phyloP scores from a whole-genome alignment of 2,888 invertebrate genomes.

The Cephus spinipes region DNA sequence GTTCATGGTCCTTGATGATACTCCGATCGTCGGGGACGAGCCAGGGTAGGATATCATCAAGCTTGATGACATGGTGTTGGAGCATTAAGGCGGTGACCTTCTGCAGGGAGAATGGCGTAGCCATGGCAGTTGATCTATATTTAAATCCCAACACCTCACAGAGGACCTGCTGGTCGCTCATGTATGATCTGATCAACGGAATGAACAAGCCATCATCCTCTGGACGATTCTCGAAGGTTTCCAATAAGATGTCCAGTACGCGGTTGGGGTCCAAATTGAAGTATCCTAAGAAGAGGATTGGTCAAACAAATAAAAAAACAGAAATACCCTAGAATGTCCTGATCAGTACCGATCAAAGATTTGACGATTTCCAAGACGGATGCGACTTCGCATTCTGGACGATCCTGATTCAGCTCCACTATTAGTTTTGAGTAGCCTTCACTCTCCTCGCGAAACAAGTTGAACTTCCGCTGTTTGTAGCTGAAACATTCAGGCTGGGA shows the following conservation, averaged over 20 bases:
- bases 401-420: slow-evolving; percentile 91
- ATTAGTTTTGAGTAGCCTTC: slow-evolving; percentile 98
- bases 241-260: slow-evolving; percentile 94
- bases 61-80: slow-evolving; percentile 85
- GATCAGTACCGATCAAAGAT: slow-evolving; percentile 85
- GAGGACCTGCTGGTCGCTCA: slow-evolving; percentile 88
- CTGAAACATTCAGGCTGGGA: slow-evolving; percentile 70
- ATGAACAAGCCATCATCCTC: slow-evolving; percentile 85
- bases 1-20: slow-evolving; percentile 85
- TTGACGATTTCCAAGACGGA: slow-evolving; percentile 89
- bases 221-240: slow-evolving; percentile 93
- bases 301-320: not conserved
- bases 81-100: slow-evolving; percentile 90
- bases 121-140: slow-evolving; percentile 73
- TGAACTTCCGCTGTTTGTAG: slow-evolving; percentile 99
- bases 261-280: slow-evolving; percentile 99
- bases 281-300: slow-evolving; percentile 78
- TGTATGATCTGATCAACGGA: slow-evolving; percentile 86
- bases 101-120: slow-evolving; percentile 87
- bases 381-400: slow-evolving; percentile 72
- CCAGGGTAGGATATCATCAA: slow-evolving; percentile 93
- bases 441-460: slow-evolving; percentile 97
- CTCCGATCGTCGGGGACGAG: slow-evolving; percentile 88
- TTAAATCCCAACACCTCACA: slow-evolving; percentile 97
- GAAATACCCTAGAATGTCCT: not conserved